These are phyloP conservation scores for Entomobrya proxima DNA, from an alignment of 2,888 invertebrate species.

Conservation along the genomic window DNA sequence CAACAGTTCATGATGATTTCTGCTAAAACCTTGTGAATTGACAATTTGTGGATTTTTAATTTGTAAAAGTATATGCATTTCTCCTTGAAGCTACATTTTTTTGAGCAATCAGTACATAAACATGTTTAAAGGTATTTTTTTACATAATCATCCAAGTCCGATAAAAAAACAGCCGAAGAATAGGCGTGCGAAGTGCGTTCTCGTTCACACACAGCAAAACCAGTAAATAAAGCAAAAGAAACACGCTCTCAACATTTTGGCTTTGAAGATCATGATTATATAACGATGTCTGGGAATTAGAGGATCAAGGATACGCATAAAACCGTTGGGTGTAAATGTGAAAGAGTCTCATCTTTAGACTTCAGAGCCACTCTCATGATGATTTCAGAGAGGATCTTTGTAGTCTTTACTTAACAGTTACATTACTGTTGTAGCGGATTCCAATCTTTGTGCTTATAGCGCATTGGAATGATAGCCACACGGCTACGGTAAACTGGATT, in stretches of 20 bases:
- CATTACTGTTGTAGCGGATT: neutral
- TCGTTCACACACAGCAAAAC: neutral
- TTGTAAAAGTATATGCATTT: too few species aligned
- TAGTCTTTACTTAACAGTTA: neutral
- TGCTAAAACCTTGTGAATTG: too few species aligned
- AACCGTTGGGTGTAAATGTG: constrained; percentile 48
- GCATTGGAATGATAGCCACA: neutral
- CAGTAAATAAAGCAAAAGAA: neutral
- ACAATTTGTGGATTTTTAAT: too few species aligned
- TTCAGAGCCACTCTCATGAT: too few species aligned
- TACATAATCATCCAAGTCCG: too few species aligned
- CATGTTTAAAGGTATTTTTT: too few species aligned
- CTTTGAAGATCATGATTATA: constrained; percentile 36
- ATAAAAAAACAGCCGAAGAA: too few species aligned
- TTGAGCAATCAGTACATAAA: too few species aligned
- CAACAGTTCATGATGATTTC: too few species aligned
- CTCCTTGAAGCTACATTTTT: too few species aligned
- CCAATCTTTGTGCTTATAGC: neutral
- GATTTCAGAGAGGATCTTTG: too few species aligned
- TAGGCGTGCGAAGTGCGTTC: too few species aligned
- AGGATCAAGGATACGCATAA: constrained; percentile 42
- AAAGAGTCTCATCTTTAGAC: constrained; percentile 9
- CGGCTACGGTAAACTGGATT: neutral
- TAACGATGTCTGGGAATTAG: constrained; percentile 47
- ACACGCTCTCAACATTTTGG: neutral